Evolutionary conservation across 1,140 invertebrate species (phyloP).

Genomic region (Archivesica marissinica): DNA sequence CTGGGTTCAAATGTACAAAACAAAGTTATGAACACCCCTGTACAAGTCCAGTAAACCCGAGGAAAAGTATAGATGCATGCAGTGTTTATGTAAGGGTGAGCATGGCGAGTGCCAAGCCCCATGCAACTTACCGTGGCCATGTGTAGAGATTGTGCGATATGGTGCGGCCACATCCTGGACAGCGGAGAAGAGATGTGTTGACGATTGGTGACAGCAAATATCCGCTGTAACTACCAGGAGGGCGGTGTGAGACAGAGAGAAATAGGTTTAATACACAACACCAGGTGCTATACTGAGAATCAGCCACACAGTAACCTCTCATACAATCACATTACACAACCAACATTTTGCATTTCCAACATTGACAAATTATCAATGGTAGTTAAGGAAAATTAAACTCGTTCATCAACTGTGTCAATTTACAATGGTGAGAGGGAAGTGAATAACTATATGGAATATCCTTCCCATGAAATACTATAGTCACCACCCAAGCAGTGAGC

Average conservation of each 20-base stretch:
- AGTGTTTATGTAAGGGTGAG: not conserved
- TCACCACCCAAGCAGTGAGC: too few species aligned
- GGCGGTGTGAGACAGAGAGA: constrained; percentile 58
- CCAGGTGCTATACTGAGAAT: constrained; percentile 22
- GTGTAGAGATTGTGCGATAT: constrained; percentile 39
- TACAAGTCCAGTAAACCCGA: too few species aligned
- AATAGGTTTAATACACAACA: constrained; percentile 45
- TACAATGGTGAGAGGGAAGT: too few species aligned
- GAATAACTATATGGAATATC: too few species aligned
- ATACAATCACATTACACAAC: not conserved
- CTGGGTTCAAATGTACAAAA: too few species aligned
- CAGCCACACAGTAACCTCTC: constrained; percentile 43
- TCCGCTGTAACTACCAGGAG: constrained; percentile 73
- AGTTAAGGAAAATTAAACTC: too few species aligned
- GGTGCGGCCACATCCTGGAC: constrained; percentile 32
- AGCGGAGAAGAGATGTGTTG: constrained; percentile 58
- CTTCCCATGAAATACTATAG: too few species aligned
- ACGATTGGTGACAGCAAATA: constrained; percentile 71
- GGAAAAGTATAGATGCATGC: not conserved
- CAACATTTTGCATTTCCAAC: not conserved
- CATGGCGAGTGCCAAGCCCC: not conserved
- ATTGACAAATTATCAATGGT: not conserved
- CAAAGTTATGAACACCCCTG: too few species aligned
- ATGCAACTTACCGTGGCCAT: constrained; percentile 37
- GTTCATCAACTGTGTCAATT: too few species aligned